Evolutionary conservation across 2,113 vertebrate species (phyloP).

Genomic region (Ciconia stormi): DNA sequence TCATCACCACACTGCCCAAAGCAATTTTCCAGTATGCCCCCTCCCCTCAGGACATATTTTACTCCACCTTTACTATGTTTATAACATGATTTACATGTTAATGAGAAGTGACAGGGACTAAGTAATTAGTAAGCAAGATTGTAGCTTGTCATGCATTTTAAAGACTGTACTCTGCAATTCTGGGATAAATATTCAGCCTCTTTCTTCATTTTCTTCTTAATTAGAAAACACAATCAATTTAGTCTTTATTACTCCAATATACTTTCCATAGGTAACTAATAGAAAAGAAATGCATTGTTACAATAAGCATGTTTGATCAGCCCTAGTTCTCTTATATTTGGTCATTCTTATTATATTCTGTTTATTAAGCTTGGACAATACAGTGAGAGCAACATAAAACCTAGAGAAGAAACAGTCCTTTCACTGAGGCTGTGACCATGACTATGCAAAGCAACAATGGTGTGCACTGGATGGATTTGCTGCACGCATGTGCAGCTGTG

Average conservation of each 20-base stretch:
- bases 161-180: constrained; percentile 53
- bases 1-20: constrained; percentile 68
- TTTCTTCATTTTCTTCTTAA: constrained; percentile 66
- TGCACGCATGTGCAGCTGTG: neutral
- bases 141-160: constrained; percentile 63
- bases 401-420: neutral
- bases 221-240: constrained; percentile 65
- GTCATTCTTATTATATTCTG: neutral
- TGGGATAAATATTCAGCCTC: constrained; percentile 61
- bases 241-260: constrained; percentile 57
- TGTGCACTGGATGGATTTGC: neutral
- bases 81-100: constrained; percentile 74
- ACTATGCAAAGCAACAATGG: neutral
- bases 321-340: neutral
- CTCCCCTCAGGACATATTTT: constrained; percentile 55
- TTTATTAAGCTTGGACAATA: neutral
- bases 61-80: constrained; percentile 69
- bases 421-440: neutral
- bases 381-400: neutral
- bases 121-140: constrained; percentile 72
- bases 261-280: constrained; percentile 57
- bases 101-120: constrained; percentile 72
- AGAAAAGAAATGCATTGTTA: constrained; percentile 38
- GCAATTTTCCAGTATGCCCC: constrained; percentile 64
- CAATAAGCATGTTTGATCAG: neutral